Evolutionary conservation across 1,140 invertebrate genomes (phyloP).

Genomic region (Chymomyza costata): DNA sequence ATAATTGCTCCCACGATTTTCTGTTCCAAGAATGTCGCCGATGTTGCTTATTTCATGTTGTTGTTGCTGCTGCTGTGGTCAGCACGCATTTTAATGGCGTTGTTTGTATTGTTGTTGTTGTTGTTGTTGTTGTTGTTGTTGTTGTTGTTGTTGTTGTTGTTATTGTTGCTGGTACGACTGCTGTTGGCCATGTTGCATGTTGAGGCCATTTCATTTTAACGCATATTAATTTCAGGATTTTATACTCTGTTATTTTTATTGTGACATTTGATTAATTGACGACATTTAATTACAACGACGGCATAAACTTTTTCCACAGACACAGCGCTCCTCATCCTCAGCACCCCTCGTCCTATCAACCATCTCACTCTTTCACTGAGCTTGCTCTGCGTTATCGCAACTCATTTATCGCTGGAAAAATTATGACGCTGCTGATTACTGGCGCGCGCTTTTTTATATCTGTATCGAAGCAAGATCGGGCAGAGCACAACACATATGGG

Average conservation of each 20-base stretch:
- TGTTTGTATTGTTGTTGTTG: conserved; percentile 18
- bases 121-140: conserved; percentile 32
- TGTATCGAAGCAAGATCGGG: too few species aligned
- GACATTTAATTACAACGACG: conserved; percentile 72
- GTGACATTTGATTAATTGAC: conserved; percentile 75
- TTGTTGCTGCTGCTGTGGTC: conserved; percentile 35
- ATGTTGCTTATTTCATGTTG: conserved; percentile 23
- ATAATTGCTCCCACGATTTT: conserved; percentile 73
- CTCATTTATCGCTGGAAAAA: conserved; percentile 75
- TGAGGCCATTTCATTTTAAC: conserved; percentile 72
- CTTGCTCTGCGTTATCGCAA: conserved; percentile 45
- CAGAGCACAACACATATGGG: too few species aligned
- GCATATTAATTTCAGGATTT: conserved; percentile 75
- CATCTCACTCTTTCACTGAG: conserved; percentile 7
- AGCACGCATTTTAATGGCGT: conserved; percentile 12
- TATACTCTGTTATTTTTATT: conserved; percentile 72
- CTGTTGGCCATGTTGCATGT: too few species aligned
- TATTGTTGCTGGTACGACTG: conserved; percentile 20
- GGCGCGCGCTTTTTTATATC: conserved; percentile 29
- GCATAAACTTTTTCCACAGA: conserved; percentile 31
- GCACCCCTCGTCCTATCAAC: neutral
- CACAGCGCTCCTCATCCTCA: conserved; percentile 3
- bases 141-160: conserved; percentile 19
- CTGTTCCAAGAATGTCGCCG: conserved; percentile 58
- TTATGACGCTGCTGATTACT: conserved; percentile 74